phyloP scores from a whole-genome alignment of 2,888 invertebrate genomes.

The Galerucella calmariensis region DNA sequence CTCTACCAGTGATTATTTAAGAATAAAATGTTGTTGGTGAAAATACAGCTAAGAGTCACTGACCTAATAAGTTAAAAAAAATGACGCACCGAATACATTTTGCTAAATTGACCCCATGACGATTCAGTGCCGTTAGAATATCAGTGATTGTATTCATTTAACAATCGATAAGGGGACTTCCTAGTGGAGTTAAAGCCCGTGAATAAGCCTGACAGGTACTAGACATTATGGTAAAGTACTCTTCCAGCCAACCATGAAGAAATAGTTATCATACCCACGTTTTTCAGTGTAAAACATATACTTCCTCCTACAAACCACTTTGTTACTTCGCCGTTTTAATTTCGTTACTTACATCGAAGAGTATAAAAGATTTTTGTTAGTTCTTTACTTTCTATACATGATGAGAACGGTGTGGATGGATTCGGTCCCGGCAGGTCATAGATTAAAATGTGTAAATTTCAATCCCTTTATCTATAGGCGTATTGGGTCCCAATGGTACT shows the following conservation, averaged over 20 bases:
- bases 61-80: neutral
- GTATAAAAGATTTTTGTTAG: neutral
- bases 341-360: neutral
- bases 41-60: neutral
- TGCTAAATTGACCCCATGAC: constrained; percentile 5
- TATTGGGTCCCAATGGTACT: too few species aligned
- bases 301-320: constrained; percentile 16
- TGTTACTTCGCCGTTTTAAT: neutral
- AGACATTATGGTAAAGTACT: constrained; percentile 17
- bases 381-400: neutral
- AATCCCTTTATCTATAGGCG: too few species aligned
- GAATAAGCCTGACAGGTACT: neutral
- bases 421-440: too few species aligned
- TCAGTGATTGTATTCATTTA: constrained; percentile 10
- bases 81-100: neutral
- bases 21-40: neutral
- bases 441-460: too few species aligned
- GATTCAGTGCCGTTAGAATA: constrained; percentile 10
- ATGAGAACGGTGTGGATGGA: too few species aligned
- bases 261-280: constrained; percentile 27
- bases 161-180: constrained; percentile 11
- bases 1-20: neutral
- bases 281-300: constrained; percentile 11
- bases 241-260: constrained; percentile 17
- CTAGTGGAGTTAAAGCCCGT: constrained; percentile 5